Evolutionary conservation across 1,140 invertebrate genomes (phyloP).

Genomic region (Drosophila yakuba): DNA sequence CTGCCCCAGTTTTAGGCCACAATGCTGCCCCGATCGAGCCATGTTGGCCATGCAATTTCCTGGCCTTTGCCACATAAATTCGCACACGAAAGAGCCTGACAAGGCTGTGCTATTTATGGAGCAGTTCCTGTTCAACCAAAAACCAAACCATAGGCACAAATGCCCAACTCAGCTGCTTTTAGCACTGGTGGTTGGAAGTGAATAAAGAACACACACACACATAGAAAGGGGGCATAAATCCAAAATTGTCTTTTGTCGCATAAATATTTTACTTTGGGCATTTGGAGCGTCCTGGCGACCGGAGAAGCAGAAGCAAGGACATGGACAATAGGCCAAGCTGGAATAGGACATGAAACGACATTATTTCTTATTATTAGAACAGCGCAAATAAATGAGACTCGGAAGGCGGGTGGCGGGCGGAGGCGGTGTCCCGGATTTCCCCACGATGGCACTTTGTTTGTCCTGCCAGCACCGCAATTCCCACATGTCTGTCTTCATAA

Average conservation of each 20-base stretch:
- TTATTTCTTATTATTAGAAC: conserved; percentile 83
- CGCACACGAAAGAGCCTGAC: conserved; percentile 64
- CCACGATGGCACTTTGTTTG: conserved; percentile 42
- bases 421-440: neutral
- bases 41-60: conserved; percentile 64
- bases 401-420: conserved; percentile 7
- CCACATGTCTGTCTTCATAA: conserved; percentile 76
- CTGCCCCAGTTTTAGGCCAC: conserved; percentile 55
- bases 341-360: conserved; percentile 61
- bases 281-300: conserved; percentile 28
- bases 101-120: conserved; percentile 71
- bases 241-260: conserved; percentile 83
- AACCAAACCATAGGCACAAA: conserved; percentile 48
- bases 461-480: conserved; percentile 51
- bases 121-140: conserved; percentile 66
- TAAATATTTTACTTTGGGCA: conserved; percentile 76
- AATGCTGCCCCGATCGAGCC: conserved; percentile 5
- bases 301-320: conserved; percentile 12
- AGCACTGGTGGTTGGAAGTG: conserved; percentile 26
- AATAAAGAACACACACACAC: conserved; percentile 8
- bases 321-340: conserved; percentile 64
- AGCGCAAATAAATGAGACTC: conserved; percentile 73
- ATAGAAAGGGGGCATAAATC: conserved; percentile 63
- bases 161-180: conserved; percentile 64
- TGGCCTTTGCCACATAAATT: conserved; percentile 71